Evolutionary conservation across 1,140 invertebrate genomes (phyloP), one percentile per base, ranked within the genome.

Genomic region (Batillaria attramentaria): DNA sequence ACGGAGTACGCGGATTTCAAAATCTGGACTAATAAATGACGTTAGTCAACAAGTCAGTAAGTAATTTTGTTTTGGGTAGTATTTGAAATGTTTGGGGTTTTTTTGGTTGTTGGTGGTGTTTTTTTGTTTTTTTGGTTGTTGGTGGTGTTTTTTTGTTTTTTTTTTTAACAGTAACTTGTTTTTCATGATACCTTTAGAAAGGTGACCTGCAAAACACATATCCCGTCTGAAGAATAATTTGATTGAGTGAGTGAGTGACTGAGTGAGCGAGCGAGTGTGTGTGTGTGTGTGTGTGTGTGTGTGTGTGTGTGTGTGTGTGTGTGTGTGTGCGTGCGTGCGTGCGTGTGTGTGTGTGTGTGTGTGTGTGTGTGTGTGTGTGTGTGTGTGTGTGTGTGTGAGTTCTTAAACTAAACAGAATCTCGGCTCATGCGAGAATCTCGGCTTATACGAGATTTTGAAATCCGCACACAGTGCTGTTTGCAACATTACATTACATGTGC

Each of bases 281-380:
- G 57, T 62, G 57, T 62, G 57, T 62, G 57, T 62, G 57, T 62
- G 57, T 62, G 57, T 62, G 57, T 62, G 57, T 62, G 57, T 62
- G 57, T n/a, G 57, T 62, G 57, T 62, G 57, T n/a, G 57, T 62
- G 57, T 28, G 57, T 28, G 57, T 62, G 57, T 28, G 57, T 62
- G 57, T 28, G 57, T 62, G 57, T 28, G 57, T 62, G 57, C 57
- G 57, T 28, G 57, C n/a, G 57, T 28, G 57, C n/a, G 57, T 28
- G 8, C 57, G n/a, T 10, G 57, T 62, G 57, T n/a, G 57, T 62
- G 57, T 8, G 46, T 50, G 46, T 50, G 46, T 50, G 46, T 50
- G 46, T 50, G 46, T 50, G 46, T 50, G 46, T 50, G 46, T 50
- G 46, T 50, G 46, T 50, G 46, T 24, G 46, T 50, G 46, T 50